Evolutionary conservation across 2,888 invertebrate genomes (phyloP), one percentile per base, ranked within the genome.

Genomic region (Orthosia gothica): DNA sequence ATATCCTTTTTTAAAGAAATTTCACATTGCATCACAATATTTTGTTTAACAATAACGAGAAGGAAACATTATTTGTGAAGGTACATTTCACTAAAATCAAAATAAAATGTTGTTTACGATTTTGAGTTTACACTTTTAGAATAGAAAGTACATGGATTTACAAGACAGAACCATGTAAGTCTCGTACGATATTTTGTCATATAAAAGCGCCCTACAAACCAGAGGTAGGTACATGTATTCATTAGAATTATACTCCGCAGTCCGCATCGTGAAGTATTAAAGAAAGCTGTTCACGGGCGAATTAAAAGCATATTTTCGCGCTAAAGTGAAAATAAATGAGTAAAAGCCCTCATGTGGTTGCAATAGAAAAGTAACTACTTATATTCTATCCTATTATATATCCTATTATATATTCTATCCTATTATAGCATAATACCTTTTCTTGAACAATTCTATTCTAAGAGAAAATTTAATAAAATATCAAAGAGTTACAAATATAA

Each of bases 241-340:
- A 57, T n/a, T 18, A 23, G 47, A 32, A 74, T 57, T 57, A 49
- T 15, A 57, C 40, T 74, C 23, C 3, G 49, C 40, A 40, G 50
- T 16, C 13, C 74, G 15, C 57, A 49, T n/a, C 15, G 40, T 16
- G 15, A 16, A 20, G 12, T 26, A 59, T 45, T 50, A n/a, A 16
- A 50, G n/a, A 45, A 57, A 7, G 57, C 23, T 13, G 16, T 50
- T 18, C 5, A n/a, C 23, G 16, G 4, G 12, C 20, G 59, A 23
- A 59, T 59, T 45, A 45, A 52, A 52, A 73, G 15, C 32, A 11
- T 47, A 26, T 50, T 23, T 71, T 57, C 9, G 20, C 26, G 54
- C 18, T 32, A 11, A 72, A 40, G 20, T 20, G 16, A 12, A 71
- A 57, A 23, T n/a, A 73, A 23, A 40, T 23, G 15, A 49, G 3